Conservation (phyloP, 2,888 invertebrate species). For the Apodemia zela region DNA sequence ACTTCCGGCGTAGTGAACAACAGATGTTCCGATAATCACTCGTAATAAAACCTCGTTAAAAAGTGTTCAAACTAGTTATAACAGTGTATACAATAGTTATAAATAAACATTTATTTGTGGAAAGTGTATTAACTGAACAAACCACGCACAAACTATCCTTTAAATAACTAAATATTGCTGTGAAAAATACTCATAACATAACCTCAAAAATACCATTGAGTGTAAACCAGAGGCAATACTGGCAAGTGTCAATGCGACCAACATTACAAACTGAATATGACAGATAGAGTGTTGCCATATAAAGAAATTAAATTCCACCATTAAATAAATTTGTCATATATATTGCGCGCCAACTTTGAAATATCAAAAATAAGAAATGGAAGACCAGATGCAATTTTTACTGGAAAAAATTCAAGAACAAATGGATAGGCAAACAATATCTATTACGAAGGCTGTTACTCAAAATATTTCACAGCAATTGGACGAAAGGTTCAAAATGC, state of each 20-base stretch:
- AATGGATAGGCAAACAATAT: conserved; percentile 25
- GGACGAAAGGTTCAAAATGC: conserved; percentile 21
- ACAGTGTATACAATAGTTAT: background rate
- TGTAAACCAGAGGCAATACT: conserved; percentile 1
- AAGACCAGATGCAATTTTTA: conserved; percentile 20
- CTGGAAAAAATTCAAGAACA: conserved; percentile 28
- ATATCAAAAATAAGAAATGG: conserved; percentile 17
- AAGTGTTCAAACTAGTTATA: background rate
- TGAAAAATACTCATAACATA: conserved; percentile 11
- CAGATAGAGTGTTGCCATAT: conserved; percentile 17
- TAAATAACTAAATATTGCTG: background rate
- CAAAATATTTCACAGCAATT: conserved; percentile 21
- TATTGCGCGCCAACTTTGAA: background rate
- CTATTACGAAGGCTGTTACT: conserved; percentile 22
- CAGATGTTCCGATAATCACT: background rate
- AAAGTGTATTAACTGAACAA: background rate
- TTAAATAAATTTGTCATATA: background rate
- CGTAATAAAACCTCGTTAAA: too few relatives aligned
- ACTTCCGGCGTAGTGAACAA: background rate
- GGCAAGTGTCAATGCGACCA: conserved; percentile 1
- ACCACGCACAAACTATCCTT: background rate
- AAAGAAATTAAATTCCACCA: conserved; percentile 9
- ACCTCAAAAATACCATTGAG: conserved; percentile 15
- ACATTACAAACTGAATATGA: conserved; percentile 13
- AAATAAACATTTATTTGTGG: background rate